Evolutionary conservation across 2,797 vertebrate species (phyloP).

Genomic region (Arrhamphus sclerolepis): DNA sequence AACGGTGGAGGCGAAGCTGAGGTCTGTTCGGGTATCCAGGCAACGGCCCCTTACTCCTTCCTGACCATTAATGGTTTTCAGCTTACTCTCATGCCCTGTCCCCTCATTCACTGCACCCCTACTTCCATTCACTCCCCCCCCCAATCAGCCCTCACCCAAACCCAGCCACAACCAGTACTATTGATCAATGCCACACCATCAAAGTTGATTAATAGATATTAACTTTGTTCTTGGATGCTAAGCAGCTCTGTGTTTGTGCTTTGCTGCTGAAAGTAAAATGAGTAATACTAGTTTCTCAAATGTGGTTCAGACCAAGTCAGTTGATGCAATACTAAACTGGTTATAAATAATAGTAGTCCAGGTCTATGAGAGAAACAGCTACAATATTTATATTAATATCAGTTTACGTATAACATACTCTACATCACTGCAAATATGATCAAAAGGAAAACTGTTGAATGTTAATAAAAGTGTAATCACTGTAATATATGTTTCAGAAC

Average conservation of each 20-base stretch:
- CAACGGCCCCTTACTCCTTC: slow-evolving; percentile 52
- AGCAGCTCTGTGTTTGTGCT: background rate
- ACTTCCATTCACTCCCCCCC: slow-evolving; percentile 60
- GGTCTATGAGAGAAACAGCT: no score
- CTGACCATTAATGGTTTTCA: slow-evolving; percentile 53
- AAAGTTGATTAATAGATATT: background rate
- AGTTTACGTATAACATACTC: no score
- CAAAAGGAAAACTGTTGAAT: no score
- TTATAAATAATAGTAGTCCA: no score
- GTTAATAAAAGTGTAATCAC: no score
- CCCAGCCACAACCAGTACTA: slow-evolving; percentile 59
- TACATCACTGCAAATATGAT: no score
- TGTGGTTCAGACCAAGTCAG: no score
- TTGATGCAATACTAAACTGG: no score
- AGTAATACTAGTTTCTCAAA: no score
- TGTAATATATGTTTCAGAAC: no score
- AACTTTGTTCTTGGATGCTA: slow-evolving; percentile 29
- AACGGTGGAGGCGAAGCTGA: slow-evolving; percentile 50
- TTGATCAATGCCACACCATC: slow-evolving; percentile 35
- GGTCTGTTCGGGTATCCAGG: slow-evolving; percentile 73
- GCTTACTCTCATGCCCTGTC: slow-evolving; percentile 86
- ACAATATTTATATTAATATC: no score
- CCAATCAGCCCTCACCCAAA: slow-evolving; percentile 52
- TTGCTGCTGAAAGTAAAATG: no score
- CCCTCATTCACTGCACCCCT: slow-evolving; percentile 77